These are phyloP conservation scores for Phalacrocorax pelagicus DNA, from an alignment of 2,113 vertebrate species.

Conservation along the genomic window DNA sequence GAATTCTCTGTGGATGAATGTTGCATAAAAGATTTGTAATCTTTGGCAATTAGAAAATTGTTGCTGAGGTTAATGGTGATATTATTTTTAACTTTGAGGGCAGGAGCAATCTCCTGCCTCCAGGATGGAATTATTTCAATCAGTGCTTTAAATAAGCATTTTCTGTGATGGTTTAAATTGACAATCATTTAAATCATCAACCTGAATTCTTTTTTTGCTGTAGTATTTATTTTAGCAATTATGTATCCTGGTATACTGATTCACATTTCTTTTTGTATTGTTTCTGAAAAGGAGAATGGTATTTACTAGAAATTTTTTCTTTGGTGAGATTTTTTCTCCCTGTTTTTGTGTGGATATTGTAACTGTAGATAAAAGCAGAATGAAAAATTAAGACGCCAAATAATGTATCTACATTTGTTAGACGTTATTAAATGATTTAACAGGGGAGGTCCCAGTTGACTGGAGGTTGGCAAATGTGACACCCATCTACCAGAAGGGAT, in stretches of 20 bases:
- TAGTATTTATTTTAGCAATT: background rate
- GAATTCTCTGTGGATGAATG: background rate
- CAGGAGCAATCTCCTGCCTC: conserved; percentile 48
- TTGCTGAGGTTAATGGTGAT: conserved; percentile 39
- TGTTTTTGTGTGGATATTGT: background rate
- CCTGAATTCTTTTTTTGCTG: background rate
- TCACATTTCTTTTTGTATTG: background rate
- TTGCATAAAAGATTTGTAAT: background rate
- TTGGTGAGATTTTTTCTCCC: background rate
- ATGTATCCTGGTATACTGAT: background rate
- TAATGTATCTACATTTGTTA: background rate
- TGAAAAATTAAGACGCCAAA: background rate
- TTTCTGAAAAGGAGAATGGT: background rate
- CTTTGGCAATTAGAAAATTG: conserved; percentile 48
- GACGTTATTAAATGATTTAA: background rate
- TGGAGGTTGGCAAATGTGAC: no score
- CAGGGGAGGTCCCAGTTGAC: no score
- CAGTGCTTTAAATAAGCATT: conserved; percentile 28
- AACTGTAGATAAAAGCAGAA: background rate
- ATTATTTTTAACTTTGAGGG: conserved; percentile 63
- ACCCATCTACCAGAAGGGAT: no score
- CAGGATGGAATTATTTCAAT: conserved; percentile 1
- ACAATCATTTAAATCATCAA: conserved; percentile 1
- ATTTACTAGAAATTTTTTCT: background rate
- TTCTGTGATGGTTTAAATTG: background rate